A percentile compares a stretch with the other conserved stretches of the same genome.
Evolutionary conservation across 2,797 vertebrate species (phyloP).

Genomic region (Fringilla coelebs): DNA sequence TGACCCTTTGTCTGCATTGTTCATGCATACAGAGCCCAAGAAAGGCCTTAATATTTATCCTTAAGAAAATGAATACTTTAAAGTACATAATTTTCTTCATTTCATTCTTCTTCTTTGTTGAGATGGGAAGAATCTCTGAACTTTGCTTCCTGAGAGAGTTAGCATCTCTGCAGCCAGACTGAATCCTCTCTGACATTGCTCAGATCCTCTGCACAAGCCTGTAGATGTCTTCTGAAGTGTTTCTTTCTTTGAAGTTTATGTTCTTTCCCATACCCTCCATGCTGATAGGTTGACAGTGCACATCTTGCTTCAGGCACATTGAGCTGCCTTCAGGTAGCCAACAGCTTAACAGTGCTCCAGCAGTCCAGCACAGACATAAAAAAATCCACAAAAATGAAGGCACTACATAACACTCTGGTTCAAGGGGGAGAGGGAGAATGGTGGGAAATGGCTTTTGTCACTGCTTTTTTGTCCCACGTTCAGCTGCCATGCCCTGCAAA

Average conservation of each 20-base stretch:
- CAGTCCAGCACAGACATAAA: not conserved
- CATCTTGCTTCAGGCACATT: not conserved
- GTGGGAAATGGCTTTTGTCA: not conserved
- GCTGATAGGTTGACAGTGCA: not conserved
- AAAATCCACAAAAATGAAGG: not conserved
- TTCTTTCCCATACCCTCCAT: not conserved
- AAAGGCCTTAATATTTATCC: not conserved
- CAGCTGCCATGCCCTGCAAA: not conserved
- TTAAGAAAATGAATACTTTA: not conserved
- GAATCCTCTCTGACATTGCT: not conserved
- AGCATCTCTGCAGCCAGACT: not conserved
- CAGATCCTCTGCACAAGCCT: not conserved
- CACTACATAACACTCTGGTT: not conserved
- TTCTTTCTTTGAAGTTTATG: not conserved
- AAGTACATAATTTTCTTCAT: not conserved
- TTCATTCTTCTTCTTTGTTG: not conserved
- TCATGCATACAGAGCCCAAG: not conserved
- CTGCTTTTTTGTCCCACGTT: not conserved
- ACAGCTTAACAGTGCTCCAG: not conserved
- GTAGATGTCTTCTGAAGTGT: not conserved
- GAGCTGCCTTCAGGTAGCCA: not conserved
- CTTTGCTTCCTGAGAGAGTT: not conserved
- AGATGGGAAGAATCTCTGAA: not conserved
- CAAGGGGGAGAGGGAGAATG: fast-evolving
- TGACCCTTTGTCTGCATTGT: not conserved